A percentile compares a stretch with the other conserved stretches of the same genome.
Conservation (phyloP, 2,888 invertebrate genomes). For the Drosophila mimica region DNA sequence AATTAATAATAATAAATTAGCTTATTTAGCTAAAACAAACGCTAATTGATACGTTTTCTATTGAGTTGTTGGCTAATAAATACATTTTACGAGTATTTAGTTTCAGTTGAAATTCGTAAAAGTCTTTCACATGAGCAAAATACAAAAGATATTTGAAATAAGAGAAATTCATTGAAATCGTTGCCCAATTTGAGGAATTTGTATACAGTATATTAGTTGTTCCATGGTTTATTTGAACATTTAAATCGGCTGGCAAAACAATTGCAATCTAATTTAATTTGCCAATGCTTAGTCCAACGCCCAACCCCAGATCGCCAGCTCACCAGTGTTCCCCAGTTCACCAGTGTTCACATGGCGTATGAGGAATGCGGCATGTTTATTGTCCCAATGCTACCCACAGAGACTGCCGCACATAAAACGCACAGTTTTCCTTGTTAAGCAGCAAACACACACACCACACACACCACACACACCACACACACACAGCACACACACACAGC, state of each 20-base stretch:
- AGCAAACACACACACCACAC: neutral
- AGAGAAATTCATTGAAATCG: slow-evolving; percentile 10
- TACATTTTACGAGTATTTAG: neutral
- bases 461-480: no score
- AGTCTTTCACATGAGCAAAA: neutral
- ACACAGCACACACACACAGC: neutral
- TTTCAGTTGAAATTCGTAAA: neutral
- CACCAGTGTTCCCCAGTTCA: slow-evolving; percentile 1
- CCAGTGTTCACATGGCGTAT: slow-evolving; percentile 59
- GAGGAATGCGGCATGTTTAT: slow-evolving; percentile 74
- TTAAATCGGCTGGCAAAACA: slow-evolving; percentile 57
- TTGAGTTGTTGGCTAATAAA: neutral
- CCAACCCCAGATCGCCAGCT: neutral
- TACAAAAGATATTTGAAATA: slow-evolving; percentile 2
- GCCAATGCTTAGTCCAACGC: slow-evolving; percentile 21
- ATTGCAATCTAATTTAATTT: slow-evolving; percentile 74
- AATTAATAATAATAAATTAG: neutral
- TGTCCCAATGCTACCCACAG: slow-evolving; percentile 51
- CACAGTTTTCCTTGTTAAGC: slow-evolving; percentile 54
- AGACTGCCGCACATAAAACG: slow-evolving; percentile 58
- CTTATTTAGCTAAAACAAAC: neutral
- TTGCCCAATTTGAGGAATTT: slow-evolving; percentile 22
- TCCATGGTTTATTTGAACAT: slow-evolving; percentile 44
- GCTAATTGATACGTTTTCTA: neutral
- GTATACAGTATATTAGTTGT: slow-evolving; percentile 9